Conservation (phyloP, 1,140 invertebrate genomes). For the Episyrphus balteatus region DNA sequence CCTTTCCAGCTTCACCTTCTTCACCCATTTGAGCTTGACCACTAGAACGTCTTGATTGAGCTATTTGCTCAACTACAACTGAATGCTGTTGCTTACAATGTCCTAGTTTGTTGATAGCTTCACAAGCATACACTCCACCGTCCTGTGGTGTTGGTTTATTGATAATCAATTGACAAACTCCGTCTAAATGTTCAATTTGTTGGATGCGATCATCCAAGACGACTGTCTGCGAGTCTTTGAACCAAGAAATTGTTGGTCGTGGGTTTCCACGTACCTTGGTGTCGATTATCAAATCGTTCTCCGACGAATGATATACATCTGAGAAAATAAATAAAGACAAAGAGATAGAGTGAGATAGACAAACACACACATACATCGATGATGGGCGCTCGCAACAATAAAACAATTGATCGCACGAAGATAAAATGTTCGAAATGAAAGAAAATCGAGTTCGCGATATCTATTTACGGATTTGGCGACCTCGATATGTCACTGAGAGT, state of each 20-base stretch:
- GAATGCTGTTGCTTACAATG: constrained; percentile 29
- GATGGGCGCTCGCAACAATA: too few species aligned
- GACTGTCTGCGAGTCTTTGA: constrained; percentile 54
- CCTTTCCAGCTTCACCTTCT: constrained; percentile 8
- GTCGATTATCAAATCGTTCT: constrained; percentile 64
- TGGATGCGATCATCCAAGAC: constrained; percentile 48
- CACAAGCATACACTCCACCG: constrained; percentile 56
- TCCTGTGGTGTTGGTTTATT: constrained; percentile 51
- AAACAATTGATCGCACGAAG: not conserved
- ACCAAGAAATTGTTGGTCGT: constrained; percentile 64
- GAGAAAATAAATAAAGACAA: too few species aligned
- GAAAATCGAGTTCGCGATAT: not conserved
- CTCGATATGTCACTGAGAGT: not conserved
- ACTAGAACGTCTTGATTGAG: constrained; percentile 26
- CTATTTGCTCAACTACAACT: constrained; percentile 28
- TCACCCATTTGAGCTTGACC: constrained; percentile 20
- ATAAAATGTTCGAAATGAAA: not conserved
- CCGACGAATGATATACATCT: constrained; percentile 57
- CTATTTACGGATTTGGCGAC: not conserved
- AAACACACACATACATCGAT: too few species aligned
- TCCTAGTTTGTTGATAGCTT: constrained; percentile 50
- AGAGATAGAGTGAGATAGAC: too few species aligned
- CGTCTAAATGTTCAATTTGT: constrained; percentile 56
- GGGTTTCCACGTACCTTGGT: constrained; percentile 63
- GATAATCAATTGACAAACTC: constrained; percentile 61